Conservation (phyloP, 2,113 vertebrate genomes). For the Dryoscopus gambensis region DNA sequence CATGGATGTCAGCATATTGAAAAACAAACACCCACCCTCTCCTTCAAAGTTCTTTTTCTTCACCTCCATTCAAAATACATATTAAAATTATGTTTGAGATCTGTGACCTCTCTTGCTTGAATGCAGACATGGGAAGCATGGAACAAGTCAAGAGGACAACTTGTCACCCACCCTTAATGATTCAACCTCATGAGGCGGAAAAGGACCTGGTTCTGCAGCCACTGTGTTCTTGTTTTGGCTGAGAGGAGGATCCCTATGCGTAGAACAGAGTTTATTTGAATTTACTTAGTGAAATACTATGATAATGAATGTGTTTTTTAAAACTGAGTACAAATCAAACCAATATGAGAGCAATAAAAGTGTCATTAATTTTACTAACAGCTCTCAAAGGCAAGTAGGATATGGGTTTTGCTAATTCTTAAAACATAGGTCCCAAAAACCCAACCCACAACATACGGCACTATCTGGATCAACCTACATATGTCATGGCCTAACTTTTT, state of each 20-base stretch:
- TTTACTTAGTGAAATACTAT: not conserved
- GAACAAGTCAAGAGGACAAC: not conserved
- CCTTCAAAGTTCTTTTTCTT: not conserved
- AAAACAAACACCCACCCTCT: not conserved
- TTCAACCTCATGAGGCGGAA: not conserved
- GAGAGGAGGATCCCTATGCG: not conserved
- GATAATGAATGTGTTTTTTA: not conserved
- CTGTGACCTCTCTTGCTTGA: not conserved
- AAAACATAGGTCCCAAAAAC: not conserved
- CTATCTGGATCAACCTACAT: not conserved
- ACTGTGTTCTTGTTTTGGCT: not conserved
- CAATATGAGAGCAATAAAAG: not conserved
- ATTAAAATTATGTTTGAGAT: not conserved
- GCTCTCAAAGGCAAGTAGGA: not conserved
- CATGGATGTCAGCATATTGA: not conserved
- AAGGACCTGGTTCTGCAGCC: not conserved
- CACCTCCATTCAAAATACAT: not conserved
- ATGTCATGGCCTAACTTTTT: not conserved
- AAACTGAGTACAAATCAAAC: not conserved
- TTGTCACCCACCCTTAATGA: not conserved
- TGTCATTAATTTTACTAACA: not conserved
- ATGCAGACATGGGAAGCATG: not conserved
- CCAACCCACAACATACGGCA: not conserved
- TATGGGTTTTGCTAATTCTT: not conserved
- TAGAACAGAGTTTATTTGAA: not conserved